phyloP scores from a whole-genome alignment of 2,113 vertebrate species.

The Chaenogobius annularis region DNA sequence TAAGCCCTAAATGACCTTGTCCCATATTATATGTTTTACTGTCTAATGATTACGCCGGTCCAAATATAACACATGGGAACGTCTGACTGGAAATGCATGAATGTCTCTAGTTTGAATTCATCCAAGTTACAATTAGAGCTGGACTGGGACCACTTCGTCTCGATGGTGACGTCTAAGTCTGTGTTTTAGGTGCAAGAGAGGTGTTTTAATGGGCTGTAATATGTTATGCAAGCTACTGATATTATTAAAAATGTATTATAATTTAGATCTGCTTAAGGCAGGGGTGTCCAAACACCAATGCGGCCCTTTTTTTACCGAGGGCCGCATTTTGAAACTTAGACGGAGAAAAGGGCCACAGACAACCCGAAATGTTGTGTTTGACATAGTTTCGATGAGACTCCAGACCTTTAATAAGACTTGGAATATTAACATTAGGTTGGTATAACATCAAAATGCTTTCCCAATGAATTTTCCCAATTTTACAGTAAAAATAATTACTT shows the following conservation, averaged over 20 bases:
- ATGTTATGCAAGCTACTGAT: neutral
- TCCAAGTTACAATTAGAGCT: neutral
- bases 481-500: too few relatives aligned
- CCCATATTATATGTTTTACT: neutral
- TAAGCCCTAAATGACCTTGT: conserved; percentile 5
- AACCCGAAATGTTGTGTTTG: too few relatives aligned
- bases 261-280: too few relatives aligned
- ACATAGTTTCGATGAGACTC: too few relatives aligned
- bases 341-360: too few relatives aligned
- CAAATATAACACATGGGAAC: neutral
- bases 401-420: too few relatives aligned
- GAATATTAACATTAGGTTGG: too few relatives aligned
- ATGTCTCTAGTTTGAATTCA: neutral
- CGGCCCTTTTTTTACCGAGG: too few relatives aligned
- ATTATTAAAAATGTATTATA: neutral
- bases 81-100: conserved; percentile 1
- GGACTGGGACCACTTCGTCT: neutral
- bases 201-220: neutral
- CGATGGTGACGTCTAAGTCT: neutral
- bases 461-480: too few relatives aligned
- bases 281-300: too few relatives aligned
- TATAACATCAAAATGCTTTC: too few relatives aligned
- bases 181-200: neutral
- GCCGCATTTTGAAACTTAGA: too few relatives aligned
- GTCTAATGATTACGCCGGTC: neutral